Percentiles rank a stretch among this genome's conserved stretches.
phyloP scores from a whole-genome alignment of 2,797 vertebrate genomes.

The Oreochromis mossambicus region DNA sequence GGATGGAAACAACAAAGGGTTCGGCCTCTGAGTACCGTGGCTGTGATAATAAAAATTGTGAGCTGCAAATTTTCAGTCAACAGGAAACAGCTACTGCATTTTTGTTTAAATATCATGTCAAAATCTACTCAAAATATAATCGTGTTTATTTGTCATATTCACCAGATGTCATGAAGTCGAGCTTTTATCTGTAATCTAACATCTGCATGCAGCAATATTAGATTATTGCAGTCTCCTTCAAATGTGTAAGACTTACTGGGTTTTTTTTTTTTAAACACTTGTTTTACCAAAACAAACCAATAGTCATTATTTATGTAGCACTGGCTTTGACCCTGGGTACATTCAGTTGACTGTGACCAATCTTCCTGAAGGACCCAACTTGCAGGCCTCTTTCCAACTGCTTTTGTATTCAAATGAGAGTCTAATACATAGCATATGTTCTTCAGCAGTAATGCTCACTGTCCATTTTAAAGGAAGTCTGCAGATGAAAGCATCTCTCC shows the following conservation, averaged over 20 bases:
- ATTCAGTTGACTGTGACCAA: slow-evolving; percentile 66
- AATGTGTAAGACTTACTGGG: slow-evolving; percentile 26
- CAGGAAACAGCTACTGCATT: neutral
- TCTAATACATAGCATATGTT: slow-evolving; percentile 73
- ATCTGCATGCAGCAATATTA: slow-evolving; percentile 36
- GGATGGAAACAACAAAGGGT: neutral
- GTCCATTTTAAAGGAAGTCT: slow-evolving; percentile 77
- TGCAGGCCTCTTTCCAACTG: slow-evolving; percentile 52
- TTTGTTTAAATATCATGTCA: neutral
- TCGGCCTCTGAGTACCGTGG: neutral
- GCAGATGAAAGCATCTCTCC: slow-evolving; percentile 79
- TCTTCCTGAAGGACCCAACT: slow-evolving; percentile 55
- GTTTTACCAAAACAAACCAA: slow-evolving; percentile 58
- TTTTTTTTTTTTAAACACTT: slow-evolving; percentile 36
- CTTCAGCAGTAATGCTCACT: slow-evolving; percentile 56
- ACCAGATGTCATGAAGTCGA: slow-evolving; percentile 24
- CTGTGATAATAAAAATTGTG: neutral
- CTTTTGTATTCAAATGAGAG: slow-evolving; percentile 78
- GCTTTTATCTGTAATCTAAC: slow-evolving; percentile 36
- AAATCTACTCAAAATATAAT: slow-evolving; percentile 5
- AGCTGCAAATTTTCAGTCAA: neutral
- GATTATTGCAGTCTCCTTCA: slow-evolving; percentile 47
- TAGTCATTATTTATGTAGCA: slow-evolving; percentile 45
- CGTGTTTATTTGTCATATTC: slow-evolving; percentile 20
- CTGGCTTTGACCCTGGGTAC: slow-evolving; percentile 45